Base-by-base conservation (phyloP, 2,888 invertebrate genomes). In the Lasioglossum villosulum region DNA sequence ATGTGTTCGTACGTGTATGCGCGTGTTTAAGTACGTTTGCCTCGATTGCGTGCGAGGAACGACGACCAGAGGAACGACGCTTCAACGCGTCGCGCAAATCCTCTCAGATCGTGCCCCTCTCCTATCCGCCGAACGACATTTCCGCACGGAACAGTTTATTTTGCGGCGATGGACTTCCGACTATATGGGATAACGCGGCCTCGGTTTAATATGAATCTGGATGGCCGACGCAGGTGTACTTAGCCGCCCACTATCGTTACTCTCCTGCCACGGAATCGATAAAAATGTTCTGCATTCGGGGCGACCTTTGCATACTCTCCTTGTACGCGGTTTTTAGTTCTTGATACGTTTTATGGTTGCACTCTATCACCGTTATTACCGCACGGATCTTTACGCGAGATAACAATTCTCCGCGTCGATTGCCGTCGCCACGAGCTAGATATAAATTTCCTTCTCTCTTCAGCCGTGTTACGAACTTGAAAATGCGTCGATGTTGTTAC, bases 11-110 rank as follows among this genome's bases (percentile, higher is more conserved):
- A 81, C 42, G 80, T 86, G 63, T 27, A 14, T 10, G 59, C 59
- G 27, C 27, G 59, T 59, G 84, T 81, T 89, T 90, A 89, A 90
- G 90, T 90, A 91, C 91, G 90, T 90, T 91, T 90, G 91, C 90
- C 89, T 88, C 90, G 86, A 92, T 91, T 90, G 89, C 90, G 91
- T 89, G 90, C 84, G 83, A 85, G 90, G 88, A 90, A 86, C 89
- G 86, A 81, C 88, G 78, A 75, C 86, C 77, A 72, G 90, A 92
- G 90, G 89, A 90, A 91, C 92, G 91, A 91, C 90, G 92, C 92
- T 93, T 89, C 90, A 89, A 88, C 91, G 92, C 90, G 91, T 91
- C 90, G 91, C 87, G 86, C 89, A 92, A 93, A 93, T 93, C 92
- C 92, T 89, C 92, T 91, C 92, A 87, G 90, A 86, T 91, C 91